Evolutionary conservation across 2,888 invertebrate species (phyloP).

Genomic region (Mythimna pallens): DNA sequence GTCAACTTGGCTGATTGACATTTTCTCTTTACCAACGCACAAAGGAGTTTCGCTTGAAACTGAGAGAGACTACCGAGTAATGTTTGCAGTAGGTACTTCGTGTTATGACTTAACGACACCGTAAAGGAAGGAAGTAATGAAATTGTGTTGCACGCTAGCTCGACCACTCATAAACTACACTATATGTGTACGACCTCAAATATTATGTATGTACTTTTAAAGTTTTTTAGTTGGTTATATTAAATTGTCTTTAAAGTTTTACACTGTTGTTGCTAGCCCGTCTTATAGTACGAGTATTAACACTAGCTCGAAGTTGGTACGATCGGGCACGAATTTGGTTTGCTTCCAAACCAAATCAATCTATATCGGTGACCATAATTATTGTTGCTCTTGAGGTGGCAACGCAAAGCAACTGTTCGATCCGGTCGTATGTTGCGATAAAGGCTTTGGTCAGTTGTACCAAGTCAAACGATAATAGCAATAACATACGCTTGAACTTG

Average conservation of each 20-base stretch:
- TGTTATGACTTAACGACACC: conserved; percentile 53
- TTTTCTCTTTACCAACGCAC: conserved; percentile 25
- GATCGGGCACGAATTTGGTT: no score
- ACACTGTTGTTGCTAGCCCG: no score
- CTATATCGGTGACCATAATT: no score
- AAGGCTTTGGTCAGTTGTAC: no score
- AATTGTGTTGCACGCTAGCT: conserved; percentile 55
- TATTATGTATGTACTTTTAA: conserved; percentile 5
- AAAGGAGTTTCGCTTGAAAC: conserved; percentile 23
- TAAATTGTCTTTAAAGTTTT: conserved; percentile 7
- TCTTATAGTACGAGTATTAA: no score
- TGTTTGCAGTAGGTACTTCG: conserved; percentile 45
- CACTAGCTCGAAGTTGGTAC: no score
- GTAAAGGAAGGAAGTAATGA: conserved; percentile 51
- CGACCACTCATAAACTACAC: conserved; percentile 33
- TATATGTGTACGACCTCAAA: conserved; percentile 20
- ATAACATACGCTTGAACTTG: no score
- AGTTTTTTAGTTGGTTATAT: background rate
- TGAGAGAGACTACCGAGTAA: conserved; percentile 6
- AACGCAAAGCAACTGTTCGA: no score
- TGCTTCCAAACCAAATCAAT: no score
- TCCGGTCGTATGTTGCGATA: no score
- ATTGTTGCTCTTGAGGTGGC: no score
- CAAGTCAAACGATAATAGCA: no score
- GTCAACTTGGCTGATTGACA: conserved; percentile 42